A percentile compares a stretch with the other conserved stretches of the same genome.
These are phyloP conservation scores for Mesorhabditis spiculigera DNA, from an alignment of 2,888 invertebrate genomes.

Conservation along the genomic window DNA sequence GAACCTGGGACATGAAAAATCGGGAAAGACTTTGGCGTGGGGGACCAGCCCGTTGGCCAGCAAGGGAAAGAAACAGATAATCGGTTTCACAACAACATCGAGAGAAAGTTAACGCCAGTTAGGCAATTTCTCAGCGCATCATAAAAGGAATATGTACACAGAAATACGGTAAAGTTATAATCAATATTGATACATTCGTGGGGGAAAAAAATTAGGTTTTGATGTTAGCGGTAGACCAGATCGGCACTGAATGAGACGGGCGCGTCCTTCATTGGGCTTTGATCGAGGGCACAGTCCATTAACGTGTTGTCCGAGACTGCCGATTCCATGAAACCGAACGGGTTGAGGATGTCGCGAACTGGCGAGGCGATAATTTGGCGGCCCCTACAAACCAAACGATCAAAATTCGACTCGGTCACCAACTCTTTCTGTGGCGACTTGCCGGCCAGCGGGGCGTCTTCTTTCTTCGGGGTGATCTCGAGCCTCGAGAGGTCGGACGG, in stretches of 20 bases:
- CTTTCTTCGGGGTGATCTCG: neutral
- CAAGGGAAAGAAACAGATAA: neutral
- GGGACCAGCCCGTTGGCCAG: neutral
- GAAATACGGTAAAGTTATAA: neutral
- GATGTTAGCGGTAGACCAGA: neutral
- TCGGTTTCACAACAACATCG: neutral
- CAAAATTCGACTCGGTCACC: neutral
- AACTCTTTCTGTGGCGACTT: neutral
- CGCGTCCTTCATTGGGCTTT: constrained; percentile 20
- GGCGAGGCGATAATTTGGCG: neutral
- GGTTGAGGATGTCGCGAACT: neutral
- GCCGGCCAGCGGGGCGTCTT: neutral
- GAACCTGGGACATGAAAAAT: neutral
- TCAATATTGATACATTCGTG: no score
- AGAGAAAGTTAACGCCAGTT: neutral
- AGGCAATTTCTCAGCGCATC: neutral
- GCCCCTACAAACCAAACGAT: neutral
- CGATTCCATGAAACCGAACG: constrained; percentile 14
- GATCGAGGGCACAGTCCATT: constrained; percentile 17
- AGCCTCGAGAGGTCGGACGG: neutral
- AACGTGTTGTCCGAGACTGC: constrained; percentile 33
- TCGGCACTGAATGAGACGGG: constrained; percentile 17
- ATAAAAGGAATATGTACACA: neutral
- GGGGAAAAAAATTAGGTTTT: no score
- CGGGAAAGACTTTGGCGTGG: constrained; percentile 1